Conservation (phyloP, 2,113 vertebrate species). For the Syngnathoides biaculeatus region DNA sequence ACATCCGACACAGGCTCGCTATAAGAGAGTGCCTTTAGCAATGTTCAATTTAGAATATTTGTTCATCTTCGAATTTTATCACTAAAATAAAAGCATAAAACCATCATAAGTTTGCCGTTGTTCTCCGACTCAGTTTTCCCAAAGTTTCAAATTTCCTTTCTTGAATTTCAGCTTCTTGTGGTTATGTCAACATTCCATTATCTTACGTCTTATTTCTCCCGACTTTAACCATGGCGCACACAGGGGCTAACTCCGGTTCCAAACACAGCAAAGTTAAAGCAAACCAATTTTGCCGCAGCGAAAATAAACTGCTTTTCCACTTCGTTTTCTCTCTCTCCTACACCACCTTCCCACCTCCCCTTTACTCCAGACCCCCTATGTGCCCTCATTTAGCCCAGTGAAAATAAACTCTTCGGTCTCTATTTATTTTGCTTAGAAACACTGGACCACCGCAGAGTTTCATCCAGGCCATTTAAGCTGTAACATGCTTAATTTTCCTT, state of each 20-base stretch:
- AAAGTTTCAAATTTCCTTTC: slow-evolving; percentile 29
- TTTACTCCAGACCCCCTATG: slow-evolving; percentile 7
- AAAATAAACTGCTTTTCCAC: slow-evolving; percentile 64
- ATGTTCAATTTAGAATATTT: slow-evolving; percentile 37
- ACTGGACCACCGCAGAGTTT: slow-evolving; percentile 62
- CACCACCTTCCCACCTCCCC: not conserved
- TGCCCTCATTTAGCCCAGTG: slow-evolving; percentile 45
- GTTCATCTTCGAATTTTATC: slow-evolving; percentile 45
- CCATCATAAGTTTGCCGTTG: not conserved
- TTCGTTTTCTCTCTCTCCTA: slow-evolving; percentile 4
- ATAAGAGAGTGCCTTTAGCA: slow-evolving; percentile 17
- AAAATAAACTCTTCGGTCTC: slow-evolving; percentile 61
- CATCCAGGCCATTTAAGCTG: slow-evolving; percentile 42
- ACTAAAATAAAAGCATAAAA: slow-evolving; percentile 49
- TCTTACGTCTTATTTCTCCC: slow-evolving; percentile 15
- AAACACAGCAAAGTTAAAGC: slow-evolving; percentile 58
- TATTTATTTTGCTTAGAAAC: slow-evolving; percentile 67
- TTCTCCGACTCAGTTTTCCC: slow-evolving; percentile 3
- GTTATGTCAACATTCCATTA: slow-evolving; percentile 26
- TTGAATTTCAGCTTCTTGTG: slow-evolving; percentile 47
- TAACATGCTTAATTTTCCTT: slow-evolving; percentile 50
- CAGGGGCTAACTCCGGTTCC: slow-evolving; percentile 44
- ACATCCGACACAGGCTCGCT: slow-evolving; percentile 18
- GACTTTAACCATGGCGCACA: slow-evolving; percentile 31
- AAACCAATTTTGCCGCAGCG: slow-evolving; percentile 54